phyloP scores from a whole-genome alignment of 2,888 invertebrate species.

The Tinea semifulvella region DNA sequence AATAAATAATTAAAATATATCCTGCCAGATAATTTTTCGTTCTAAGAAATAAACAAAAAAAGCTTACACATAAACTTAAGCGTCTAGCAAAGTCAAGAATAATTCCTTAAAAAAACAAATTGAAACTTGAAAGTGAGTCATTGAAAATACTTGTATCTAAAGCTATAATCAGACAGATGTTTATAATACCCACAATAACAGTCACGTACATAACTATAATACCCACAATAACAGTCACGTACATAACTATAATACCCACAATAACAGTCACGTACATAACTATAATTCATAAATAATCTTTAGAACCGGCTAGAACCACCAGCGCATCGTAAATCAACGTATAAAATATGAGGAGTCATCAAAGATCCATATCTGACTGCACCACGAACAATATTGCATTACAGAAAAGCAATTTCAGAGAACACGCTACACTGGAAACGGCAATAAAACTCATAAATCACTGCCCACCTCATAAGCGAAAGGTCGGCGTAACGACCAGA shows the following conservation, averaged over 20 bases:
- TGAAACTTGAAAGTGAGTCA: too few species aligned
- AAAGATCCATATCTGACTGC: slow-evolving; percentile 5
- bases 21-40: too few species aligned
- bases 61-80: too few species aligned
- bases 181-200: neutral
- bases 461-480: slow-evolving; percentile 32
- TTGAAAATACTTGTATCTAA: too few species aligned
- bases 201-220: too few species aligned
- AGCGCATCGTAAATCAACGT: neutral
- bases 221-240: neutral
- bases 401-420: slow-evolving; percentile 13
- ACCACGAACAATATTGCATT: slow-evolving; percentile 12
- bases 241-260: neutral
- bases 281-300: neutral
- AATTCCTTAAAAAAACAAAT: too few species aligned
- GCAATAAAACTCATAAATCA: slow-evolving; percentile 37
- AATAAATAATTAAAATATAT: too few species aligned
- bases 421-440: slow-evolving; percentile 10
- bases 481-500: slow-evolving; percentile 26
- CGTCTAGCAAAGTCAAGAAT: too few species aligned
- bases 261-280: neutral
- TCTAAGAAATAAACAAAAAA: too few species aligned
- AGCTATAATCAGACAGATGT: neutral
- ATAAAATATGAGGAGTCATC: slow-evolving; percentile 4
- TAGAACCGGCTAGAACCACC: neutral